These are phyloP conservation scores for Cottus gobio DNA, from an alignment of 2,113 vertebrate species.

Conservation along the genomic window DNA sequence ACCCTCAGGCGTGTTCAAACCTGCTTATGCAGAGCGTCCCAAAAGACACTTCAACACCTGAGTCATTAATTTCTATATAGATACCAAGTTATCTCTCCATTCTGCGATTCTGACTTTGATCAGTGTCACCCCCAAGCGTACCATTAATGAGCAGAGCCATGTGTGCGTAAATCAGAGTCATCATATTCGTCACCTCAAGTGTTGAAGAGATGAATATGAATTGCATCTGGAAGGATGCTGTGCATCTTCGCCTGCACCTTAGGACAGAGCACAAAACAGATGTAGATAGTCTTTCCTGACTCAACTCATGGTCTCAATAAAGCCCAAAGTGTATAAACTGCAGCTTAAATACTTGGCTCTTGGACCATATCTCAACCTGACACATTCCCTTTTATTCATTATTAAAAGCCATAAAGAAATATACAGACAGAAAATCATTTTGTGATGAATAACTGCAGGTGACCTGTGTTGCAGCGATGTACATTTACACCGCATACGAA, in stretches of 20 bases:
- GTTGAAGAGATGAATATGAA: slow-evolving; percentile 41
- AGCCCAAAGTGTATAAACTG: slow-evolving; percentile 39
- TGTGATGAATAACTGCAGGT: slow-evolving; percentile 68
- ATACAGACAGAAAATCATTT: slow-evolving; percentile 59
- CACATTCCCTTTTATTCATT: slow-evolving; percentile 67
- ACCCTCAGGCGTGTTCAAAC: slow-evolving; percentile 14
- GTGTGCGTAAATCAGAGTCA: slow-evolving; percentile 22
- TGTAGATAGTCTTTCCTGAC: slow-evolving; percentile 9
- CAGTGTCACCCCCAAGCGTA: slow-evolving; percentile 23
- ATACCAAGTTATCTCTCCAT: slow-evolving; percentile 31
- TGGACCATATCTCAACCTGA: slow-evolving; percentile 53
- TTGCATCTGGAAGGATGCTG: neutral
- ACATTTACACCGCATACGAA: slow-evolving; percentile 31
- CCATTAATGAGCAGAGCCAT: slow-evolving; percentile 28
- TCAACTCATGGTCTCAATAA: slow-evolving; percentile 27
- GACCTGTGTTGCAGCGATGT: slow-evolving; percentile 34
- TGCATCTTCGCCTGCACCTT: slow-evolving; percentile 13
- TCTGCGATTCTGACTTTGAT: slow-evolving; percentile 35
- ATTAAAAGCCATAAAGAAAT: slow-evolving; percentile 74
- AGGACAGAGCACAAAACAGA: slow-evolving; percentile 18
- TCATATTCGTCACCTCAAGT: slow-evolving; percentile 39
- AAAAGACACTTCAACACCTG: slow-evolving; percentile 15
- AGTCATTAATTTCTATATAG: slow-evolving; percentile 18
- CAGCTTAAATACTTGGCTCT: slow-evolving; percentile 52
- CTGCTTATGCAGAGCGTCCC: slow-evolving; percentile 14